Percentiles rank a stretch among this genome's conserved stretches.
Conservation (phyloP, 2,888 invertebrate species). For the Branchipolynoe longqiensis region DNA sequence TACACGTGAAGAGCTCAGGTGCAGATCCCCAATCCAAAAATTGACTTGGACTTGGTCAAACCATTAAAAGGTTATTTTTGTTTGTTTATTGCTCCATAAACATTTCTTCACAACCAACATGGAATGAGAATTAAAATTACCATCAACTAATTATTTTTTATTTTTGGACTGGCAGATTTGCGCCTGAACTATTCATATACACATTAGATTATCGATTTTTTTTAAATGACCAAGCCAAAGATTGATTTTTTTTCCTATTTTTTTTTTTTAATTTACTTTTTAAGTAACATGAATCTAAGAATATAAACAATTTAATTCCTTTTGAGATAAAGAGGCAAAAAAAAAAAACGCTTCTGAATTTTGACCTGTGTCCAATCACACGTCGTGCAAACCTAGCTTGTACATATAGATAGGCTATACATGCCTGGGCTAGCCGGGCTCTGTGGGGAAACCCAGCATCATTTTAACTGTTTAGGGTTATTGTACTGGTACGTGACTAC, state of each 20-base stretch:
- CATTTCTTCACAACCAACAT: no score
- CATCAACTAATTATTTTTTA: no score
- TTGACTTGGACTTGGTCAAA: no score
- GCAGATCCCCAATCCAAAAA: no score
- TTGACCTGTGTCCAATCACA: background rate
- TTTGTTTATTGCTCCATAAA: no score
- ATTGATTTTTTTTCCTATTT: constrained; percentile 10
- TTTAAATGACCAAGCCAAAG: no score
- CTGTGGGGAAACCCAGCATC: background rate
- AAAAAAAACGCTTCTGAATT: constrained; percentile 21
- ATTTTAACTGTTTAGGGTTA: background rate
- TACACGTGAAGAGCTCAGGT: no score
- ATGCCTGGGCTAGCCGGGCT: background rate
- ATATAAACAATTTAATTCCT: constrained; percentile 27
- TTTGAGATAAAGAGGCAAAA: constrained; percentile 35
- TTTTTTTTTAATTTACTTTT: constrained; percentile 29
- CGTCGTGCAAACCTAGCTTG: background rate
- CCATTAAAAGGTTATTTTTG: no score
- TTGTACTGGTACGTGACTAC: constrained; percentile 19
- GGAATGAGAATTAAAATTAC: no score
- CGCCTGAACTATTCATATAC: no score
- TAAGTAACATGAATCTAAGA: constrained; percentile 43
- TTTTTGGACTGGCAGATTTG: no score
- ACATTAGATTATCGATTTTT: no score
- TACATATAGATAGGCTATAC: constrained; percentile 7